Evolutionary conservation across 2,888 invertebrate genomes (phyloP).

Genomic region (Arctia plantaginis): DNA sequence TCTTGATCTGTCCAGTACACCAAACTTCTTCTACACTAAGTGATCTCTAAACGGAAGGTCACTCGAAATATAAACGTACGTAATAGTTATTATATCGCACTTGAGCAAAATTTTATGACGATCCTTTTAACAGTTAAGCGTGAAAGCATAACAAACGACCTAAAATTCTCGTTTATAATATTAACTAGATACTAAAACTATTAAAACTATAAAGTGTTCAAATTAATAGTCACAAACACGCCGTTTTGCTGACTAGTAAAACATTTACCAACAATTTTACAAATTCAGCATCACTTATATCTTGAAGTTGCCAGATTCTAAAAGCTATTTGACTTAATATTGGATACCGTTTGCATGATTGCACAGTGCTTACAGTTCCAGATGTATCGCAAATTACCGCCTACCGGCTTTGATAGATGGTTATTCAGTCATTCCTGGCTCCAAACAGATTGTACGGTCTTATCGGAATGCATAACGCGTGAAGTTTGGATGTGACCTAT

Average conservation of each 20-base stretch:
- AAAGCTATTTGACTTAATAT: slow-evolving; percentile 52
- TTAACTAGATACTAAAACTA: neutral
- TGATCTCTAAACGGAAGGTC: no score
- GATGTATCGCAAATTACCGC: slow-evolving; percentile 63
- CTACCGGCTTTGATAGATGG: slow-evolving; percentile 41
- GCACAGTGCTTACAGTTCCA: slow-evolving; percentile 47
- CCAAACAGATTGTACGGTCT: slow-evolving; percentile 32
- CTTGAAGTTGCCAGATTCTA: slow-evolving; percentile 53
- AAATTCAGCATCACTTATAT: slow-evolving; percentile 3
- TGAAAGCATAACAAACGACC: neutral
- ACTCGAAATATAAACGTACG: no score
- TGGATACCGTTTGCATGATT: slow-evolving; percentile 54
- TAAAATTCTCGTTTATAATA: neutral
- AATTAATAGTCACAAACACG: neutral
- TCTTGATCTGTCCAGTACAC: no score
- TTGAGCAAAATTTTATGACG: no score
- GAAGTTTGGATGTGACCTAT: slow-evolving; percentile 45
- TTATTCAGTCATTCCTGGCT: slow-evolving; percentile 49
- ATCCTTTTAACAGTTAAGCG: neutral
- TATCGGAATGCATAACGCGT: slow-evolving; percentile 43
- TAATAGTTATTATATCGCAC: no score
- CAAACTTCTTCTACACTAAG: no score
- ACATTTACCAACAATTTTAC: neutral
- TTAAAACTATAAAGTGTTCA: neutral
- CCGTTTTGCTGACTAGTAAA: neutral